phyloP scores from a whole-genome alignment of 2,888 invertebrate species.

The Rhingia campestris region DNA sequence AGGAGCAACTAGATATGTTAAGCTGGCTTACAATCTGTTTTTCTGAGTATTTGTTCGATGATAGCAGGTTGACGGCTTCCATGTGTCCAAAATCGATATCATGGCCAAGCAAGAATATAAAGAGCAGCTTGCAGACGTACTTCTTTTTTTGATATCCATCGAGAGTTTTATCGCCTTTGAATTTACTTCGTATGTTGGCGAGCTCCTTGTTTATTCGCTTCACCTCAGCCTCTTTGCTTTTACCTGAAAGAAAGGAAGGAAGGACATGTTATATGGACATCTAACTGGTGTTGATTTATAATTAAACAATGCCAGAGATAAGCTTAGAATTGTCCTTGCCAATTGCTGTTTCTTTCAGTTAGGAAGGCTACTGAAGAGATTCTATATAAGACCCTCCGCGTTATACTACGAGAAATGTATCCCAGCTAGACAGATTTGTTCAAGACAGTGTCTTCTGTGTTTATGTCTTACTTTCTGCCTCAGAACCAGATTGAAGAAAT shows the following conservation, averaged over 20 bases:
- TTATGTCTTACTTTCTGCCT: too few species aligned
- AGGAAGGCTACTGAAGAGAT: too few species aligned
- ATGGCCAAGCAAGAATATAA: constrained; percentile 99
- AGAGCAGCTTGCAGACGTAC: constrained; percentile 99
- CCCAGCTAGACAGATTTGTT: too few species aligned
- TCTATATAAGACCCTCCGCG: too few species aligned
- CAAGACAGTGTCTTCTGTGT: too few species aligned
- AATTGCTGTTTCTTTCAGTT: too few species aligned
- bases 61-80: constrained; percentile 99
- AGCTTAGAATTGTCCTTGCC: too few species aligned
- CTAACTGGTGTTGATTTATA: background rate
- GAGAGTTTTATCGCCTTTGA: constrained; percentile 99
- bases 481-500: too few species aligned
- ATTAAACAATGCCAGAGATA: too few species aligned
- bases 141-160: constrained; percentile 99
- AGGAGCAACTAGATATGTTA: background rate
- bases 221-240: constrained; percentile 99
- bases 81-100: constrained; percentile 99
- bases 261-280: background rate
- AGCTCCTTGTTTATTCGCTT: constrained; percentile 99
- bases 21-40: constrained; percentile 95
- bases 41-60: constrained; percentile 99
- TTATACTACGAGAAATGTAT: too few species aligned
- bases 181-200: constrained; percentile 99
- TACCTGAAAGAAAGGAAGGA: constrained; percentile 85